Percentiles rank a stretch among this genome's conserved stretches.
Conservation (phyloP, 2,888 invertebrate genomes). For the Polydrusus cervinus region DNA sequence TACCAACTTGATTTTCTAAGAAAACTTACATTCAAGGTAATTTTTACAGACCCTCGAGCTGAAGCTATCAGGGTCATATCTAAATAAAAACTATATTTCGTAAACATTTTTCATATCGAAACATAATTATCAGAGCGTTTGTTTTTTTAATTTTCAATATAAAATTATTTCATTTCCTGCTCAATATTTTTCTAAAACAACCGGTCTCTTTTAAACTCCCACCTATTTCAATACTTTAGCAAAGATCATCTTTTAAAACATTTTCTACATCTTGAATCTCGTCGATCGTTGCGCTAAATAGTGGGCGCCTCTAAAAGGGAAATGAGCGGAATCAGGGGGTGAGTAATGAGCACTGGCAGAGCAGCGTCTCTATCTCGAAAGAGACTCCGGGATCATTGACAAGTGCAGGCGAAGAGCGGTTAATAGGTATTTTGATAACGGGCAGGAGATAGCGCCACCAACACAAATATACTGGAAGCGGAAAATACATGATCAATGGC, state of each 20-base stretch:
- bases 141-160: no score
- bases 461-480: slow-evolving; percentile 71
- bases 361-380: slow-evolving; percentile 66
- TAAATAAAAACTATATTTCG: no score
- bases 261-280: slow-evolving; percentile 37
- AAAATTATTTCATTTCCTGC: no score
- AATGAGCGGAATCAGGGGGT: slow-evolving; percentile 67
- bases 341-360: slow-evolving; percentile 69
- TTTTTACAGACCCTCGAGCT: no score
- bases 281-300: slow-evolving; percentile 46
- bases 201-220: no score
- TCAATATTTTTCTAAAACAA: no score
- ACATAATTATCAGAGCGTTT: no score
- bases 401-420: slow-evolving; percentile 68
- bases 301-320: slow-evolving; percentile 61
- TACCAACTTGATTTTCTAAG: no score
- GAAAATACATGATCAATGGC: slow-evolving; percentile 72
- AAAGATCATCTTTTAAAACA: neutral
- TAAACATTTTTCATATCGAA: no score
- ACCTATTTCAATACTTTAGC: no score
- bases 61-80: no score
- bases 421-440: slow-evolving; percentile 69
- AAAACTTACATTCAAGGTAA: no score
- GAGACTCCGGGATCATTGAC: slow-evolving; percentile 70
- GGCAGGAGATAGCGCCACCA: slow-evolving; percentile 69